phyloP scores from a whole-genome alignment of 2,888 invertebrate genomes.

The Oxycera nigricornis region DNA sequence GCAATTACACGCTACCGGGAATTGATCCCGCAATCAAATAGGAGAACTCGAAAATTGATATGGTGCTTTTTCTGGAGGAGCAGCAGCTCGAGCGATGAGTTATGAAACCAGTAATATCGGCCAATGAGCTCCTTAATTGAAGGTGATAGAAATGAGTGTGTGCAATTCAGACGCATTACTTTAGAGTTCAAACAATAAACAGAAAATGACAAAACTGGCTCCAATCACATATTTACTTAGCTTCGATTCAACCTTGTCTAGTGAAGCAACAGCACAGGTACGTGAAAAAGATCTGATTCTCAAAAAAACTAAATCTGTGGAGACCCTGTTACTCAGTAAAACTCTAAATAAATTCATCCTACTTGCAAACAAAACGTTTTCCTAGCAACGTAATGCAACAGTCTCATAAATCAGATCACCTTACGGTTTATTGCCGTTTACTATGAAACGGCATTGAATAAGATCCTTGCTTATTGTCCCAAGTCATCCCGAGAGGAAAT shows the following conservation, averaged over 20 bases:
- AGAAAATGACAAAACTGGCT: too few relatives aligned
- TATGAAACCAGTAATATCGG: too few relatives aligned
- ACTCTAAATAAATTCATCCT: background rate
- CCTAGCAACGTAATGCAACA: constrained; percentile 24
- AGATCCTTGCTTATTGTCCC: background rate
- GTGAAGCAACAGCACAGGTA: too few relatives aligned
- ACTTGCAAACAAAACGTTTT: background rate
- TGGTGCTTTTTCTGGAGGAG: background rate
- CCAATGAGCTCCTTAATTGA: too few relatives aligned
- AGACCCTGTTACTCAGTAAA: background rate
- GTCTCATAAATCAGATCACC: constrained; percentile 40
- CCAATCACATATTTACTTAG: too few relatives aligned
- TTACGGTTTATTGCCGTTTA: background rate
- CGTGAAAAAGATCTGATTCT: too few relatives aligned
- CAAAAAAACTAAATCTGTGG: background rate
- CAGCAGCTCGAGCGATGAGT: background rate
- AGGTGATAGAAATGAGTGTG: too few relatives aligned
- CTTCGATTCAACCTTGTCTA: too few relatives aligned
- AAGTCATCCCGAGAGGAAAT: constrained; percentile 1
- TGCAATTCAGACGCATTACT: too few relatives aligned
- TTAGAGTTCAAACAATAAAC: too few relatives aligned
- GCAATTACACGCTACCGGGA: constrained; percentile 17
- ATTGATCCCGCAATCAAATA: background rate
- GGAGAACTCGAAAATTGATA: background rate
- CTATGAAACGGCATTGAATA: background rate